phyloP scores from a whole-genome alignment of 2,113 vertebrate genomes.

The Gnathonemus echidnorhynchus region DNA sequence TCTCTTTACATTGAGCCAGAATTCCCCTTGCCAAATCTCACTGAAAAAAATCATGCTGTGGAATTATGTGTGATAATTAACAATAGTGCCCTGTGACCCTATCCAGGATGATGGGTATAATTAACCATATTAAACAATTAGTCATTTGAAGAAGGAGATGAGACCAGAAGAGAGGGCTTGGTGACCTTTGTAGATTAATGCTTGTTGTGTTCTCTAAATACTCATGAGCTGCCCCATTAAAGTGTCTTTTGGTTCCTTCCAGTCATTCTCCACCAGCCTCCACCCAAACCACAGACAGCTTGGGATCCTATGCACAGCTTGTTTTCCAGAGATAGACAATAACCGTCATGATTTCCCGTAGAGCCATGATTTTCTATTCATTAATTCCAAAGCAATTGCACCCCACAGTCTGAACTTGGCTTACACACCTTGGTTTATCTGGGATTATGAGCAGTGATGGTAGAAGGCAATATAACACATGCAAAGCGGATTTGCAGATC shows the following conservation, averaged over 20 bases:
- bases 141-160: background rate
- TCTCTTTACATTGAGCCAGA: background rate
- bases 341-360: background rate
- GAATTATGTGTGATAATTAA: background rate
- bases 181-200: background rate
- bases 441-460: slow-evolving; percentile 21
- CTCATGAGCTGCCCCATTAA: background rate
- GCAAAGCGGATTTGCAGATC: slow-evolving; percentile 34
- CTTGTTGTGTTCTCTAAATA: background rate
- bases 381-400: slow-evolving; percentile 6
- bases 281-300: background rate
- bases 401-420: slow-evolving; percentile 6
- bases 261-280: background rate
- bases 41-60: background rate
- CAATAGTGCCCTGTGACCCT: background rate
- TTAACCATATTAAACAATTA: background rate
- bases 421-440: slow-evolving; percentile 21
- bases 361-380: slow-evolving; percentile 18
- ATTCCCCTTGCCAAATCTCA: background rate
- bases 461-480: slow-evolving; percentile 22
- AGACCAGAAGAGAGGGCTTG: background rate
- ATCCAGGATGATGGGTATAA: background rate
- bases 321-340: background rate
- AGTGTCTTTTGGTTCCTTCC: background rate
- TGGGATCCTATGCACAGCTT: background rate